Base-by-base conservation (phyloP, 2,797 vertebrate species). In the Darevskia mixta region DNA sequence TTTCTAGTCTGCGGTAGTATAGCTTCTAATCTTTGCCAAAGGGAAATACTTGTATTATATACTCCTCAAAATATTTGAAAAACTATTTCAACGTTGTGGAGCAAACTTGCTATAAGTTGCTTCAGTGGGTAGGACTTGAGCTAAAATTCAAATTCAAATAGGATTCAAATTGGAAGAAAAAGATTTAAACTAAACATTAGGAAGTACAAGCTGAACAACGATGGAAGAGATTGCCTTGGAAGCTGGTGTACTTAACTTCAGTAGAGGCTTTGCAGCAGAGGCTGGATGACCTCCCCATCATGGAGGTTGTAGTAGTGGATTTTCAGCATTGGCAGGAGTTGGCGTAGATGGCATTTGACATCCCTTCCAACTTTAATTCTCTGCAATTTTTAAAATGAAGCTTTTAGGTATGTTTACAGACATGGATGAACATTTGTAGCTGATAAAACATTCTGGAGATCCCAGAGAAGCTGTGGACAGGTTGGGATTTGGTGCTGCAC, bases 11-110 rank as follows among this genome's bases (percentile, higher is more conserved):
- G 49, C 15, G 49, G 49, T 15, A 55, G 49, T 55, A 15, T 55
- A 55, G 13, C 49, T 15, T 55, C 49, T 55, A 4, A 55, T 55
- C 49, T 55, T 55, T 55, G 13, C 1, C 49, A 55, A 55, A 55
- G 49, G 8, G 5, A 20, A 41, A 0, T 4, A 84, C 82, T 55
- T 5, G 0, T 2, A 20, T 8, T 43, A 0, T 4, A 1, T 3
- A 32, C 69, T 58, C 85, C 0, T 0, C 32, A 87, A 32, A 43
- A 23, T 32, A 3, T 35, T 23, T 55, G 38, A 55, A 55, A 55
- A 55, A 55, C 49, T 55, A 55, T 55, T 13, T 55, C 49, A 55
- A 15, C 15, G 3, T 55, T 55, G 49, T 13, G 49, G 13, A 55
- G 49, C 49, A 55, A 55, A 55, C 49, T 55, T 55, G 49, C 49